phyloP scores from a whole-genome alignment of 2,888 invertebrate genomes.

The Plemyria rubiginata region DNA sequence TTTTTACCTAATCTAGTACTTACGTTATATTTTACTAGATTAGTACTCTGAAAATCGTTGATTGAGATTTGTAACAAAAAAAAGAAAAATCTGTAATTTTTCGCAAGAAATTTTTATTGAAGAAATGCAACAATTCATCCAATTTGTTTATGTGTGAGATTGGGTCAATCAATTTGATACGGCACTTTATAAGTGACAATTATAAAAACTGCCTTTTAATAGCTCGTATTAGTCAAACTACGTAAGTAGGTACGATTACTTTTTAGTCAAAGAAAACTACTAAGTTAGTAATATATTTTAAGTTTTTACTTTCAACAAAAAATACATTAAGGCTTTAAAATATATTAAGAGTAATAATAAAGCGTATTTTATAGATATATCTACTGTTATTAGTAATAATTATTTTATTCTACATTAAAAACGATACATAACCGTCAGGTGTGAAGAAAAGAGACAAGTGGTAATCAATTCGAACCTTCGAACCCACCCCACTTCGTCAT shows the following conservation, averaged over 20 bases:
- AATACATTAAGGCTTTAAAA: no score
- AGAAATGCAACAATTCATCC: slow-evolving; percentile 10
- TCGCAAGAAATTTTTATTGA: background rate
- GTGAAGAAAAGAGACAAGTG: slow-evolving; percentile 43
- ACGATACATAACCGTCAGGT: slow-evolving; percentile 46
- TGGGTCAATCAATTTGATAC: slow-evolving; percentile 26
- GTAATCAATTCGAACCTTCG: slow-evolving; percentile 54
- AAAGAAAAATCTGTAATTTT: no score
- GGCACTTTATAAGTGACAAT: slow-evolving; percentile 19
- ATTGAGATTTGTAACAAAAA: no score
- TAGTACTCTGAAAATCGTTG: no score
- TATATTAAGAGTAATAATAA: background rate
- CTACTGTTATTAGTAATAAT: no score
- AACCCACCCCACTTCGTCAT: slow-evolving; percentile 45
- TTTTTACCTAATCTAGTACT: no score
- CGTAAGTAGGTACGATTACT: background rate
- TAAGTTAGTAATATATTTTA: background rate
- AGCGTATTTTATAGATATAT: slow-evolving; percentile 2
- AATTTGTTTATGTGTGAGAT: slow-evolving; percentile 19
- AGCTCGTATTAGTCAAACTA: slow-evolving; percentile 8
- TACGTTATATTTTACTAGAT: no score
- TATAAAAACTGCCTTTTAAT: slow-evolving; percentile 15
- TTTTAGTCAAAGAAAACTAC: background rate
- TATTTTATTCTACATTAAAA: slow-evolving; percentile 35
- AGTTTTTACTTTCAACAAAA: background rate